A percentile compares a stretch with the other conserved stretches of the same genome.
Evolutionary conservation across 2,797 vertebrate genomes (phyloP).

Genomic region (Hybognathus amarus): DNA sequence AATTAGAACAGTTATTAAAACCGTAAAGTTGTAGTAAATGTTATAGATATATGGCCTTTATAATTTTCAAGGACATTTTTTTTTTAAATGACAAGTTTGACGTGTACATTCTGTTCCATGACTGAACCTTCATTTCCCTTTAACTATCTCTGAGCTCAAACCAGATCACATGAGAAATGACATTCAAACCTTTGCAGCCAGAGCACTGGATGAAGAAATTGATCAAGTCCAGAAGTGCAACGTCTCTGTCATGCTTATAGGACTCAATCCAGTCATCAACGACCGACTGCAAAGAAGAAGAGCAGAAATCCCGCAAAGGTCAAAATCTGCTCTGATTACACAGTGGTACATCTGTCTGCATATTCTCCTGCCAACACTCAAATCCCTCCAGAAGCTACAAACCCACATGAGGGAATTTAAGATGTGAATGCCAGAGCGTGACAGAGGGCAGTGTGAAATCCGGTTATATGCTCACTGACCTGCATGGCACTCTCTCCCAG

Average conservation of each 20-base stretch:
- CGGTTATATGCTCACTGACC: constrained; percentile 73
- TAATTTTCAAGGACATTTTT: background rate
- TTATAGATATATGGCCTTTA: background rate
- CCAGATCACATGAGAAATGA: constrained; percentile 26
- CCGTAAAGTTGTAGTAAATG: background rate
- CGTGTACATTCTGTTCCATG: background rate
- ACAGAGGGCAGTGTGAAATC: constrained; percentile 18
- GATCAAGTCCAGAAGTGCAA: constrained; percentile 97
- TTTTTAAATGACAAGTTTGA: background rate
- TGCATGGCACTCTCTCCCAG: constrained; percentile 99
- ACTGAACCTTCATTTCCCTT: too few relatives aligned
- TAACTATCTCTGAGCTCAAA: background rate
- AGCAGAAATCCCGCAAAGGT: constrained; percentile 8
- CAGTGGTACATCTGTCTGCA: constrained; percentile 21
- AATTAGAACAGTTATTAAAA: background rate
- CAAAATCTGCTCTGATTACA: constrained; percentile 20
- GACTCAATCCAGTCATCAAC: constrained; percentile 99
- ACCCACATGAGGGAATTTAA: constrained; percentile 26
- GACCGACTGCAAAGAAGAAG: constrained; percentile 82
- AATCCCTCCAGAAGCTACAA: constrained; percentile 19
- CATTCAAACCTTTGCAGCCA: constrained; percentile 94
- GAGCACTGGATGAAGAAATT: constrained; percentile 99
- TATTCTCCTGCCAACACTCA: constrained; percentile 22
- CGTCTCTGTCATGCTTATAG: constrained; percentile 97
- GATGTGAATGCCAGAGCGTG: background rate